Evolutionary conservation across 1,140 invertebrate species (phyloP).

Genomic region (Paraescarpia echinospica): DNA sequence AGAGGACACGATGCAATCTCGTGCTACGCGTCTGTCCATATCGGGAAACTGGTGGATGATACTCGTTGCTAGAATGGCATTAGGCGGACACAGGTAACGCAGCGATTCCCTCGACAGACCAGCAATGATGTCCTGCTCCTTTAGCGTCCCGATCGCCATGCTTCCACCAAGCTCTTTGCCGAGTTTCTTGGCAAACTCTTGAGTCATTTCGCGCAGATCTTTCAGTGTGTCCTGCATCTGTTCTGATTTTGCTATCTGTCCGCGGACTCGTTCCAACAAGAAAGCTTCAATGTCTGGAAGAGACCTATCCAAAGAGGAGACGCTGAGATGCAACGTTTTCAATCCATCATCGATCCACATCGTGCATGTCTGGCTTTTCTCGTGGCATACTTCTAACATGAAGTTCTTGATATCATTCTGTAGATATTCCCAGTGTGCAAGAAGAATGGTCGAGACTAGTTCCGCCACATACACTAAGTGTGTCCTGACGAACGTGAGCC

Average conservation of each 20-base stretch:
- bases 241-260: not conserved
- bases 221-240: not conserved
- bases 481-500: not conserved
- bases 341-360: not conserved
- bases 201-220: not conserved
- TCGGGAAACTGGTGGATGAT: not conserved
- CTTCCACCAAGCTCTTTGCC: not conserved
- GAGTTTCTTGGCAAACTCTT: not conserved
- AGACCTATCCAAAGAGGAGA: not conserved
- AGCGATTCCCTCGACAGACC: not conserved
- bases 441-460: not conserved
- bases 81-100: not conserved
- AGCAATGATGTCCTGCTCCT: not conserved
- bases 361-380: not conserved
- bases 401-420: not conserved
- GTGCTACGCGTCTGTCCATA: not conserved
- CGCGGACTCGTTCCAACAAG: not conserved
- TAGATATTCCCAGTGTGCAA: not conserved
- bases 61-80: not conserved
- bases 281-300: not conserved
- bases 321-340: not conserved
- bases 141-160: not conserved
- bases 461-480: not conserved
- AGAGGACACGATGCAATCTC: not conserved
- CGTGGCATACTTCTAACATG: not conserved